Evolutionary conservation across 2,888 invertebrate genomes (phyloP), one percentile per base, ranked within the genome.

Genomic region (Scaptomyza caliginosa): DNA sequence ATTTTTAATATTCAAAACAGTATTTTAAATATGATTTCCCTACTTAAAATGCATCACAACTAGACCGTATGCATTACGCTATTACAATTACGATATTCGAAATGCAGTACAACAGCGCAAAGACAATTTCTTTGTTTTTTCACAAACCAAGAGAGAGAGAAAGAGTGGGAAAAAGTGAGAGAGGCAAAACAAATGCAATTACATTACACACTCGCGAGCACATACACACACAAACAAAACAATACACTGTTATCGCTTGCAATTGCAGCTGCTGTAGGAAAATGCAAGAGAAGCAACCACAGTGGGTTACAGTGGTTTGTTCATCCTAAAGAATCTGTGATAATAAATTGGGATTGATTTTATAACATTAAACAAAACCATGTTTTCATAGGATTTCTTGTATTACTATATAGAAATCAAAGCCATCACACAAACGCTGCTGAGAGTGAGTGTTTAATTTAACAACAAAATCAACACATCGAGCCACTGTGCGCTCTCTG

Each of bases 181-280:
- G 52, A 57, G 6, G 21, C 39, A 52, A 36, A 66, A 48, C 55
- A 81, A 77, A 70, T 51, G 67, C 52, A 81, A 67, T 65, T 74
- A 65, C 60, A 38, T 45, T 73, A 55, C 24, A 73, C 56, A 67
- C 56, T 45, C 38, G 28, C 60, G 13, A 36, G 24, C 58, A 48
- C 55, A 55, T 40, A 26, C 11, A 24, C 21, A 43, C 24, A 16
- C 40, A 40, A 8, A 24, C 21, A 40, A 8, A 54, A 67, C 30
- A 63, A 59, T 30, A 30, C 55, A 45, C 59, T 56, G 69, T 64
- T 72, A 72, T 72, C 63, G 72, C 38, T 36, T 55, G 43, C 63
- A 74, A 56, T 63, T 73, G 75, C 73, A 73, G 64, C 75, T 74
- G 72, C 64, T 74, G 72, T 59, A 74, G 19, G 40, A 23, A 39